phyloP scores from a whole-genome alignment of 1,140 invertebrate genomes.

The Diploscapter pachys region DNA sequence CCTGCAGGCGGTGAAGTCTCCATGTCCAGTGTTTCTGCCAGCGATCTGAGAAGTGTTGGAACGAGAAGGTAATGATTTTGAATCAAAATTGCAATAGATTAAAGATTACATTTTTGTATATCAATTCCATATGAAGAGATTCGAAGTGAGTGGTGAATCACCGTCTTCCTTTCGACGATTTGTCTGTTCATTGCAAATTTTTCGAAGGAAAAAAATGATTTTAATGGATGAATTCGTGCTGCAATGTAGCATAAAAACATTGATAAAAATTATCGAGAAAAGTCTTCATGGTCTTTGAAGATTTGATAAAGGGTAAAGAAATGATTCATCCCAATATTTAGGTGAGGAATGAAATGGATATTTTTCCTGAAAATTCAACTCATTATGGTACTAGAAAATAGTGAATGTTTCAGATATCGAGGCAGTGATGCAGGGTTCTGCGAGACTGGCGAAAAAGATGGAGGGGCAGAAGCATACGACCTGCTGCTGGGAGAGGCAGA shows the following conservation, averaged over 20 bases:
- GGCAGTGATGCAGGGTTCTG: constrained; percentile 29
- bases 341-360: no score
- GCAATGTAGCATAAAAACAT: no score
- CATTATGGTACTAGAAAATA: no score
- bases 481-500: constrained; percentile 16
- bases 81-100: constrained; percentile 6
- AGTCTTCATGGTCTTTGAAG: background rate
- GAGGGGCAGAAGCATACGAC: constrained; percentile 13
- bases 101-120: background rate
- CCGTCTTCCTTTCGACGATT: background rate
- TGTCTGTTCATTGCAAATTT: constrained; percentile 10
- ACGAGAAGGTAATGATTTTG: constrained; percentile 15
- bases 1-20: constrained; percentile 24
- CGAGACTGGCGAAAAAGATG: constrained; percentile 10
- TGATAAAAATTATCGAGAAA: background rate
- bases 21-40: constrained; percentile 29
- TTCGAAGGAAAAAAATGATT: constrained; percentile 10
- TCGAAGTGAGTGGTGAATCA: background rate
- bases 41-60: constrained; percentile 9
- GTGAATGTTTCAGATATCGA: constrained; percentile 12
- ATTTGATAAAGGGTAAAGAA: background rate
- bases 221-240: background rate
- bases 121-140: background rate
- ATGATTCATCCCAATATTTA: background rate
- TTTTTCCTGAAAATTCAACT: no score